Conservation (phyloP, 2,113 vertebrate genomes). For the Malaclemys terrapin region DNA sequence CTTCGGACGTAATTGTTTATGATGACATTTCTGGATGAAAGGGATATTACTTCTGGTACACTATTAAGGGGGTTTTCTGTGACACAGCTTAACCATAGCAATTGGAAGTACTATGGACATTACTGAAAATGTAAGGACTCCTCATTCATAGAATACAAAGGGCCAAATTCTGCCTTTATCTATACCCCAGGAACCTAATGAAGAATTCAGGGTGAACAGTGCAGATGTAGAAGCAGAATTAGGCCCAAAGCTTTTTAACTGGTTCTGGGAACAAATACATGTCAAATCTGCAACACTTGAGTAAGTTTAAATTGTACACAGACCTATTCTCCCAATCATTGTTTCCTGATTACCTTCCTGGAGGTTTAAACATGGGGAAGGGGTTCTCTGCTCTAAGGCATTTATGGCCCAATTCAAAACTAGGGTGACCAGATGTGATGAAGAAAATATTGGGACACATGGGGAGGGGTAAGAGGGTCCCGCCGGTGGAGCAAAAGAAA, state of each 20-base stretch:
- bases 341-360: background rate
- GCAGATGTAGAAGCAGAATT: background rate
- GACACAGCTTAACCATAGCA: rapidly evolving
- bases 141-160: background rate
- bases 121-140: rapidly evolving
- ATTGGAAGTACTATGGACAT: background rate
- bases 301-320: background rate
- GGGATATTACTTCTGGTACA: background rate
- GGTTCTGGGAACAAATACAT: background rate
- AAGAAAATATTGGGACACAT: too few relatives aligned
- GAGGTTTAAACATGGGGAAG: too few relatives aligned
- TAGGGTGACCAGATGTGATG: too few relatives aligned
- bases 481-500: too few relatives aligned
- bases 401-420: background rate
- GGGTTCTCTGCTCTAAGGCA: background rate
- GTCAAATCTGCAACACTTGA: background rate
- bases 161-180: background rate
- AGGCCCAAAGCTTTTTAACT: background rate
- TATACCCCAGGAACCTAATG: rapidly evolving
- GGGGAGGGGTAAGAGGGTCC: too few relatives aligned
- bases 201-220: background rate
- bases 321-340: background rate
- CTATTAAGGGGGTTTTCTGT: background rate
- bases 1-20: background rate
- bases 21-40: background rate